Conservation (phyloP, 2,888 invertebrate genomes). For the Sinohyriopsis cumingii region DNA sequence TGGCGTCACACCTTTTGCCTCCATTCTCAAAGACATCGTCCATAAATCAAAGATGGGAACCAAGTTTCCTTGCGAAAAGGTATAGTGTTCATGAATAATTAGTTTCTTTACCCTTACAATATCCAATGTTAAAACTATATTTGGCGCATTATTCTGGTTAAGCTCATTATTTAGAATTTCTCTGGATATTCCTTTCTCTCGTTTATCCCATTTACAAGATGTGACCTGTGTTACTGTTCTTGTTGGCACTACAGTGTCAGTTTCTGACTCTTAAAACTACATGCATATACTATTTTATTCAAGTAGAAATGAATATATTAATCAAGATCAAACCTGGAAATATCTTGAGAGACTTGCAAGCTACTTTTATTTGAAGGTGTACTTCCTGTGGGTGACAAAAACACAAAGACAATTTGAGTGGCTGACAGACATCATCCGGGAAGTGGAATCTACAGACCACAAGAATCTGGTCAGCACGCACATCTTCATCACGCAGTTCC, state of each 20-base stretch:
- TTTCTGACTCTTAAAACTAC: no score
- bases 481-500: conserved; percentile 79
- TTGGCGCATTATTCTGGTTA: no score
- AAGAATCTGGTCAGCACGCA: conserved; percentile 75
- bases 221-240: no score
- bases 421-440: conserved; percentile 78
- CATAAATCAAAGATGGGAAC: conserved; percentile 58
- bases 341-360: not conserved
- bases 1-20: conserved; percentile 79
- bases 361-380: conserved; percentile 72
- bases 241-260: no score
- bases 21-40: conserved; percentile 79
- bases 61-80: conserved; percentile 69
- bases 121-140: no score
- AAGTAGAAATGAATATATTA: no score
- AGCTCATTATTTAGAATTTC: no score
- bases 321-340: no score
- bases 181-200: no score
- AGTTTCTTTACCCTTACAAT: no score
- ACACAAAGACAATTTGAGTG: conserved; percentile 80
- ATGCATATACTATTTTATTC: no score
- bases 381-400: conserved; percentile 79
- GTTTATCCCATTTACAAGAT: no score
- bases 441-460: conserved; percentile 75
- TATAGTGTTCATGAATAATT: conserved; percentile 11